A percentile compares a stretch with the other conserved stretches of the same genome.
Conservation (phyloP, 2,888 invertebrate species). For the Merodon equestris region DNA sequence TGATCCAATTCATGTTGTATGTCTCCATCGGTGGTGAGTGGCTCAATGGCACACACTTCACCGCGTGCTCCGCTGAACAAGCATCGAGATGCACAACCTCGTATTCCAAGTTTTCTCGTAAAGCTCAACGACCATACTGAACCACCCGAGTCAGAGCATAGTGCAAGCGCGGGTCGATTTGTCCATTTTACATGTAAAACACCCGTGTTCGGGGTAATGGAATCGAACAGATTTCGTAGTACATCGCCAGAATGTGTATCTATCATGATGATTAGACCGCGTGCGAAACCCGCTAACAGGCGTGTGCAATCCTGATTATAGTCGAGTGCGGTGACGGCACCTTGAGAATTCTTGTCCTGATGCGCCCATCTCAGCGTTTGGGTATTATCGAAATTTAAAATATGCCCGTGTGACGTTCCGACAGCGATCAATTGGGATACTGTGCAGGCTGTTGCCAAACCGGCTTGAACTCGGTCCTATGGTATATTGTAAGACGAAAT, state of each 20-base stretch:
- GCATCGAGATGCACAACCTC: slow-evolving; percentile 94
- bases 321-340: slow-evolving; percentile 89
- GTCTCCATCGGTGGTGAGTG: slow-evolving; percentile 80
- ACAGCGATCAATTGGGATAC: slow-evolving; percentile 91
- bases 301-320: slow-evolving; percentile 93
- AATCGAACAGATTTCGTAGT: slow-evolving; percentile 86
- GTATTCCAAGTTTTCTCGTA: slow-evolving; percentile 91
- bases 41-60: slow-evolving; percentile 90
- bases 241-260: slow-evolving; percentile 90
- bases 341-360: slow-evolving; percentile 82
- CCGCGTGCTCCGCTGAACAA: slow-evolving; percentile 98
- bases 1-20: slow-evolving; percentile 85
- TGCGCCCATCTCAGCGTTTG: slow-evolving; percentile 95
- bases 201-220: slow-evolving; percentile 90
- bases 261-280: slow-evolving; percentile 94
- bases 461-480: slow-evolving; percentile 93
- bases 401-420: slow-evolving; percentile 95
- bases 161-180: slow-evolving; percentile 85
- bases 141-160: slow-evolving; percentile 95
- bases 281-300: slow-evolving; percentile 86
- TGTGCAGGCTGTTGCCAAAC: slow-evolving; percentile 91
- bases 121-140: slow-evolving; percentile 97
- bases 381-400: slow-evolving; percentile 90
- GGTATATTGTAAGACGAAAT: slow-evolving; percentile 3
- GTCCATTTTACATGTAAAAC: slow-evolving; percentile 86